Evolutionary conservation across 1,140 invertebrate genomes (phyloP), one percentile per base, ranked within the genome.

Genomic region (Cydia pomonella): DNA sequence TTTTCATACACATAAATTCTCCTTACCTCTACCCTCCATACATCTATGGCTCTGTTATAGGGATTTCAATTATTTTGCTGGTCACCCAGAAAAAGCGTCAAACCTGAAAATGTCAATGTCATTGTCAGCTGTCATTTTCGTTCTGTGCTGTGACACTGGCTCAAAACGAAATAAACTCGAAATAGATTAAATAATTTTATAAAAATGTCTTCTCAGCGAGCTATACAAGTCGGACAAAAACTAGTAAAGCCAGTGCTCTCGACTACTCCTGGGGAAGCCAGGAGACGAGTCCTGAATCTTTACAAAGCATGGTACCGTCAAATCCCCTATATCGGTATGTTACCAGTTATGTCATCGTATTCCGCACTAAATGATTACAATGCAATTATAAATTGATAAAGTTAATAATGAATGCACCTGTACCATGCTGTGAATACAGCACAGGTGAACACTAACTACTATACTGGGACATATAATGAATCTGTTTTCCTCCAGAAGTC

Each of bases 291-390:
- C 3, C 88, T 99, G 3, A 97, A 95, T 88, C 94, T 99, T 59
- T 99, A 99, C 90, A 98, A 97, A 94, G 95, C 97, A 73, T 99
- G 98, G 97, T 98, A 97, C 90, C 94, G 96, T 80, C 96, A 97
- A 91, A 93, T 97, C 75, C 96, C 96, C 59, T 95, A 95, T 82
- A 94, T 97, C 85, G 94, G 97, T 97, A 93, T 94, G 94, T 94
- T 88, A 63, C 73, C 78, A 88, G 76, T 89, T 89, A 90, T 91
- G 89, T 92, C 89, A 91, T 92, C 89, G 83, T 69, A 44, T 74
- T 25, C 53, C 53, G 53, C 21, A 59, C 5, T 59, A 59, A 59
- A 59, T 59, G 18, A 59, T 59, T 59, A 21, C 16, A 59, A 59
- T 59, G 5, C 2, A 72, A 66, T 53, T 29, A 53, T 63, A 64